phyloP scores from a whole-genome alignment of 2,888 invertebrate genomes.

The Morpho helenor region DNA sequence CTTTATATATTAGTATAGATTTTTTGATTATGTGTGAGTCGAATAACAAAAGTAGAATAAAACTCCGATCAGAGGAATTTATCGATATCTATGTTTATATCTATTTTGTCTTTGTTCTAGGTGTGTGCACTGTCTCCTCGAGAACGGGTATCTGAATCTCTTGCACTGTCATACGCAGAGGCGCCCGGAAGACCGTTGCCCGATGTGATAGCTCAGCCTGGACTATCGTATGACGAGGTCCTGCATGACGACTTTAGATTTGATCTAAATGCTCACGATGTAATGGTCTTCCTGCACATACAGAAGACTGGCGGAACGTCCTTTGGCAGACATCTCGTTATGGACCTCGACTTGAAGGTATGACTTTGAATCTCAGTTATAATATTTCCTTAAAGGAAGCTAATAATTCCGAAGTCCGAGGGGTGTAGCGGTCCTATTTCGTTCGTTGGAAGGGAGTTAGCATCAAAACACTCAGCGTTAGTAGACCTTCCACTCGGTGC shows the following conservation, averaged over 20 bases:
- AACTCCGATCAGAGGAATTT: too few relatives aligned
- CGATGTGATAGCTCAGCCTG: constrained; percentile 79
- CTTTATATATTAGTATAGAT: too few relatives aligned
- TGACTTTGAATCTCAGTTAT: constrained; percentile 20
- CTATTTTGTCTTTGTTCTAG: constrained; percentile 50
- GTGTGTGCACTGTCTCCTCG: constrained; percentile 87
- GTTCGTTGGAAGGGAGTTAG: too few relatives aligned
- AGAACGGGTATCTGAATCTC: constrained; percentile 79
- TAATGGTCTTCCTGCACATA: constrained; percentile 98
- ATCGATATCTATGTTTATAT: background rate
- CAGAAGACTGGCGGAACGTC: constrained; percentile 99
- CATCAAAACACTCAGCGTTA: too few relatives aligned
- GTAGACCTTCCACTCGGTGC: too few relatives aligned
- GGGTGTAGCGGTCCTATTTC: too few relatives aligned
- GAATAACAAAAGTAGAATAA: too few relatives aligned
- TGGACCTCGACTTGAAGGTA: constrained; percentile 91
- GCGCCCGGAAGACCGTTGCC: constrained; percentile 75
- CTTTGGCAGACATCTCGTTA: constrained; percentile 97
- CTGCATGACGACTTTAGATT: constrained; percentile 92
- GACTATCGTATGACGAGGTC: constrained; percentile 91
- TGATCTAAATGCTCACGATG: constrained; percentile 95
- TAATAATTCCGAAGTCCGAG: too few relatives aligned
- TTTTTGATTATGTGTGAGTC: too few relatives aligned
- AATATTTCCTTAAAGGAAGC: too few relatives aligned
- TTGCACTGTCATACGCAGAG: constrained; percentile 70